phyloP scores from a whole-genome alignment of 2,797 vertebrate genomes.

The Urocyon cinereoargenteus region DNA sequence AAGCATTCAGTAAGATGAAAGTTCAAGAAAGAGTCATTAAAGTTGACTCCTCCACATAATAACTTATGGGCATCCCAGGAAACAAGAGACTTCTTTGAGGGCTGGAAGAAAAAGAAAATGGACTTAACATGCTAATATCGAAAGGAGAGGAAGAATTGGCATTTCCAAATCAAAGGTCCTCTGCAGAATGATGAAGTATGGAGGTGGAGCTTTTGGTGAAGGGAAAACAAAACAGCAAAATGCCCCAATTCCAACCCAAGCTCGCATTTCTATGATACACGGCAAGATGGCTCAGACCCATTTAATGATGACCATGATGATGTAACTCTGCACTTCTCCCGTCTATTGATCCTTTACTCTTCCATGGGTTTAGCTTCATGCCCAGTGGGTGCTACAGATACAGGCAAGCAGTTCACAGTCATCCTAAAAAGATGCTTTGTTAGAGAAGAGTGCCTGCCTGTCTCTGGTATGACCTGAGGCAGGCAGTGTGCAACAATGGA shows the following conservation, averaged over 20 bases:
- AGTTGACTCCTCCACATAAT: not conserved
- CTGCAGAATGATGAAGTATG: not conserved
- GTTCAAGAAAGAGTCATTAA: constrained; percentile 5
- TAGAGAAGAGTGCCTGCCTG: not conserved
- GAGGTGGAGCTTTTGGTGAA: not conserved
- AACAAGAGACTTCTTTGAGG: not conserved
- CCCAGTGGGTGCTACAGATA: not conserved
- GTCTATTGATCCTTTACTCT: not conserved
- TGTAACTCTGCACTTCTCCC: not conserved
- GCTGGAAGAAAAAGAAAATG: not conserved
- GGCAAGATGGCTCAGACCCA: not conserved
- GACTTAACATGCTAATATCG: not conserved
- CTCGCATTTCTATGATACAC: not conserved
- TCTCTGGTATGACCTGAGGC: not conserved
- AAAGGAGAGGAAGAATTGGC: not conserved
- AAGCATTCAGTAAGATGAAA: not conserved
- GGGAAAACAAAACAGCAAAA: not conserved
- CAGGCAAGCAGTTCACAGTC: not conserved
- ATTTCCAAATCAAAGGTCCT: not conserved
- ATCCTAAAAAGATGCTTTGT: not conserved
- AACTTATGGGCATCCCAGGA: not conserved
- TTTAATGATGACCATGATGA: not conserved
- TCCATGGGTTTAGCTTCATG: not conserved
- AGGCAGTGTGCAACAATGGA: not conserved
- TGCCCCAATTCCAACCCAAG: not conserved